phyloP scores from a whole-genome alignment of 2,797 vertebrate species.

The Anguilla anguilla region DNA sequence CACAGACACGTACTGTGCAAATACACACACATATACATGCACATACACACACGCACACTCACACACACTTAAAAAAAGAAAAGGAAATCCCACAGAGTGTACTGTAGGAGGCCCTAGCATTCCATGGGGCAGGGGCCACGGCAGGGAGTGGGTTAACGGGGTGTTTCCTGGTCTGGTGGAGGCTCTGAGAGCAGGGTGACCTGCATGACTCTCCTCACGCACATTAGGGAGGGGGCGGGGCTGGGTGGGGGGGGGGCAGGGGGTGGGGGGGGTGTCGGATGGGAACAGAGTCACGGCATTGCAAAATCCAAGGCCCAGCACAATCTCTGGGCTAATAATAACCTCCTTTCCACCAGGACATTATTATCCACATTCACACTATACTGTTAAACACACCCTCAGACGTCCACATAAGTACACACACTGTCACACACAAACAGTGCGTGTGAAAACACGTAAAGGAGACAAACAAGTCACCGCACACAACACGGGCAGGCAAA shows the following conservation, averaged over 20 bases:
- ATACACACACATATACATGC: background rate
- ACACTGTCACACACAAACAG: background rate
- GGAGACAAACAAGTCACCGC: background rate
- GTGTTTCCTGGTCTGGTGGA: background rate
- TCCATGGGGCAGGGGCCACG: background rate
- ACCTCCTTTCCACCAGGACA: background rate
- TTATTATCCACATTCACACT: conserved; percentile 10
- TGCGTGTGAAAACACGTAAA: background rate
- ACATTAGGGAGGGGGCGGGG: background rate
- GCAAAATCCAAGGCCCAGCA: background rate
- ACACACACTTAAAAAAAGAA: background rate
- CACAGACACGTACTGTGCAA: background rate
- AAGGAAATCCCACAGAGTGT: background rate
- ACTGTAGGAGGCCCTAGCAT: background rate
- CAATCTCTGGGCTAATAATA: background rate
- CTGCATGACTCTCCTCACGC: background rate
- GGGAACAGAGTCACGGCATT: background rate
- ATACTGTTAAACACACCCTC: conserved; percentile 6
- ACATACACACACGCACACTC: background rate
- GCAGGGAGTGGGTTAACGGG: background rate
- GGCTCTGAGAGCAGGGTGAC: background rate
- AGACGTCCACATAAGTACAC: background rate
- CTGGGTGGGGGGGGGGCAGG: background rate
- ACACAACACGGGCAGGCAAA: background rate
- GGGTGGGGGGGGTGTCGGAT: background rate